Base-by-base conservation (phyloP, 2,113 vertebrate species). In the Coptodon rendalli region DNA sequence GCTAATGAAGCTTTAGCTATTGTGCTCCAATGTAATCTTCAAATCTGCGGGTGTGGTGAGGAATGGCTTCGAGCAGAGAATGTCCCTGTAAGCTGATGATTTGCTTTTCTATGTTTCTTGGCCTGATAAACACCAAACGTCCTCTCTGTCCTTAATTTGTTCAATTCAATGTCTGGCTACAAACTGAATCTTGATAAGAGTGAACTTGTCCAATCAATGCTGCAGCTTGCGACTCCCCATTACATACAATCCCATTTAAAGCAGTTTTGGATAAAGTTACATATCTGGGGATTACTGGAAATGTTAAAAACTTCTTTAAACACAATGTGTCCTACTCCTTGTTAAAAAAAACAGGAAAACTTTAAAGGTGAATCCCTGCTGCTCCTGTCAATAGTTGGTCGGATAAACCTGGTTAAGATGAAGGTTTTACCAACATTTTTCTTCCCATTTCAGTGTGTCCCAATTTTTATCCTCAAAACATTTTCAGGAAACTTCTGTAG, bases 261-360 rank as follows among this genome's bases (percentile, higher is more conserved):
- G 24, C 56, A 57, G 13, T 29, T 27, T 57, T 27, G 54, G 0
- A 57, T 57, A 5, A 29, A 57, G 7, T 50, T 9, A 19, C 24
- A 29, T 57, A 57, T 57, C 56, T 57, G 56, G 13, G 13, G 56
- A 0, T 57, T 59, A 59, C 13, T 29, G 27, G 56, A 59, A 16
- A 59, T 59, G 9, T 53, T 17, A 9, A 3, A 59, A 59, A 2
- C 27, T 0, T 59, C 27, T 61, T 61, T 9, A 9, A 31, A 31
- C 27, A 61, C 14, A 59, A 4, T 0, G 27, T 31, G 14, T 6
- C 19, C 27, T 17, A 17, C 27, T 31, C 7, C 57, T 31, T 1
- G 56, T 29, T 48, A 48, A 48, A 48, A 40, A 4, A 48, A 7
- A 16, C 45, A 48, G 14, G 45, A 16, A 45, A 16, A 7, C 45